Conservation (phyloP, 2,113 vertebrate genomes). For the Cricetomys ansorgei region DNA sequence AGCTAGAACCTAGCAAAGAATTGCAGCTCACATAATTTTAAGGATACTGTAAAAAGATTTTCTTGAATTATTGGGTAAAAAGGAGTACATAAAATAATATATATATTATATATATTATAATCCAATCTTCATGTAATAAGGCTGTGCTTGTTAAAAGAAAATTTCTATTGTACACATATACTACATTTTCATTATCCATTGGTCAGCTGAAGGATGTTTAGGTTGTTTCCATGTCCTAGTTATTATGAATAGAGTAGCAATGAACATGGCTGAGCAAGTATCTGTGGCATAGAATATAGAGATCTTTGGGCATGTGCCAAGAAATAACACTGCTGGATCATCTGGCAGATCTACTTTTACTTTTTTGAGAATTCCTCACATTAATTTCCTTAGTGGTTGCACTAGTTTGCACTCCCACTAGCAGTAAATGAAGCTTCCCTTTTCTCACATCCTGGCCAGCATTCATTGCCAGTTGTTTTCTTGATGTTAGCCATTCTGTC, state of each 20-base stretch:
- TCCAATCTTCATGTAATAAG: not conserved
- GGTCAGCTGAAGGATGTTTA: not conserved
- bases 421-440: not conserved
- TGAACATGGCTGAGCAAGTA: not conserved
- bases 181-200: not conserved
- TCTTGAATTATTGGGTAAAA: not conserved
- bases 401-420: not conserved
- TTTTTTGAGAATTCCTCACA: not conserved
- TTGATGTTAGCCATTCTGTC: not conserved
- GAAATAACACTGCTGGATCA: not conserved
- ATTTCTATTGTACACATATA: not conserved
- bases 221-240: not conserved
- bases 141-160: conserved; percentile 1
- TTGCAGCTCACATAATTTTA: not conserved
- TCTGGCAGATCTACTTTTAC: no score
- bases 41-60: not conserved
- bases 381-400: not conserved
- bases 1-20: not conserved
- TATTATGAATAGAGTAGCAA: not conserved
- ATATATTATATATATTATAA: not conserved
- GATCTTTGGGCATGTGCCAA: no score
- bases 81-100: not conserved
- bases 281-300: not conserved
- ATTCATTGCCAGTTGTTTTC: not conserved
- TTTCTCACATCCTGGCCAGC: not conserved